Base-by-base conservation (phyloP, 1,140 invertebrate species). In the Zelostemma sp. region DNA sequence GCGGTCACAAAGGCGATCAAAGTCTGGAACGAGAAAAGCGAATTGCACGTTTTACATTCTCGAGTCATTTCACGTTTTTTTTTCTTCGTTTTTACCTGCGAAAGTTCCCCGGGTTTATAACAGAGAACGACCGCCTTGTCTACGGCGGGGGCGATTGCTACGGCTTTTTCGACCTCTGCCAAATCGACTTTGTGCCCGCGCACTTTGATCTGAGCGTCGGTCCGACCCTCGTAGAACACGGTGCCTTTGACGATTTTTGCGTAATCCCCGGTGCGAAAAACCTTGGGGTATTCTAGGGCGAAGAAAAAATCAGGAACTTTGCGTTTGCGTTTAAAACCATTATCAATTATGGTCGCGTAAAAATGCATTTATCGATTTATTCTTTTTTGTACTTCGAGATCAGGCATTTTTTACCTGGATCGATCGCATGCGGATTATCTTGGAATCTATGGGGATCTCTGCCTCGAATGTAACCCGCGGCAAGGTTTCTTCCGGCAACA, bases 201-300 rank as follows among this genome's bases (percentile, higher is more conserved):
- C 8, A 96, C 91, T 84, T 96, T 96, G 0, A 96, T 88, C 81
- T 96, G 95, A 0, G 93, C 93, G 82, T 96, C 95, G 0, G 91
- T 91, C 33, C 95, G 88, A 0, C 95, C 95, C 73, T 95, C 92
- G 73, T 92, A 96, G 38, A 93, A 73, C 19, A 94, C 75, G 12
- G 87, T 83, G 0, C 88, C 91, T 50, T 93, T 92, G n/a, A 90
- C 85, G 5, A 95, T 85, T 11, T 88, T 87, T 0, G 92, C 95
- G 73, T 90, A 96, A 78, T 96, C 95, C 0, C 95, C 95, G 1
- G 94, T 96, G 28, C 90, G 88, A 78, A 93, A 96, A 0, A 95
- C 83, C 51, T 85, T 87, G 1, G 88, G 85, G 64, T 89, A 90
- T 67, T 89, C 90, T 92, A 55, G 31, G 74, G 75, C 45, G 47